These are phyloP conservation scores for Helostoma temminkii DNA, from an alignment of 2,797 vertebrate species.

Conservation along the genomic window DNA sequence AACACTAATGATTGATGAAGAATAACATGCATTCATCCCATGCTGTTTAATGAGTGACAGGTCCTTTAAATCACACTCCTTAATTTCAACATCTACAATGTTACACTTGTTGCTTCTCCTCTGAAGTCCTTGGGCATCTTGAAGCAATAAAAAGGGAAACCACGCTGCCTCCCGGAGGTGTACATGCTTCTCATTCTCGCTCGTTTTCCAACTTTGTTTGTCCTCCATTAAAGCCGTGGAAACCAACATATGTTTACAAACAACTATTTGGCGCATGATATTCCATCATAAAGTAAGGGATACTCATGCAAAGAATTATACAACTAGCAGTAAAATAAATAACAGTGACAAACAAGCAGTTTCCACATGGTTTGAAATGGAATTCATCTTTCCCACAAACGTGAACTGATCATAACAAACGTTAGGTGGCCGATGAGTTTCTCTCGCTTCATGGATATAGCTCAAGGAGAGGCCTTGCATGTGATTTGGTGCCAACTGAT, in stretches of 20 bases:
- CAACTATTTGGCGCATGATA: slow-evolving; percentile 10
- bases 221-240: slow-evolving; percentile 38
- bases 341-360: slow-evolving; percentile 25
- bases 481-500: slow-evolving; percentile 52
- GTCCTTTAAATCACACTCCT: slow-evolving; percentile 52
- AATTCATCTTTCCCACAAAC: slow-evolving; percentile 62
- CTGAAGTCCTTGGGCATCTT: slow-evolving; percentile 59
- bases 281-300: slow-evolving; percentile 44
- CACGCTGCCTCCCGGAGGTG: slow-evolving; percentile 51
- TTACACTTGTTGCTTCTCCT: slow-evolving; percentile 50
- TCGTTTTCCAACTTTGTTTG: slow-evolving; percentile 26
- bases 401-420: slow-evolving; percentile 29
- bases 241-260: slow-evolving; percentile 55
- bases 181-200: slow-evolving; percentile 22
- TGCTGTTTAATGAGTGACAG: slow-evolving; percentile 32
- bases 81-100: slow-evolving; percentile 51
- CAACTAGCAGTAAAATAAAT: slow-evolving; percentile 37
- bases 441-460: neutral
- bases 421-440: slow-evolving; percentile 50
- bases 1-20: slow-evolving; percentile 21
- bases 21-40: slow-evolving; percentile 18
- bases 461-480: slow-evolving; percentile 23
- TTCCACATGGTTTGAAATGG: slow-evolving; percentile 6
- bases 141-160: slow-evolving; percentile 69
- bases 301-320: slow-evolving; percentile 48